A percentile compares a stretch with the other conserved stretches of the same genome.
These are phyloP conservation scores for Anagrus nilaparvatae DNA, from an alignment of 1,140 invertebrate genomes.

Conservation along the genomic window DNA sequence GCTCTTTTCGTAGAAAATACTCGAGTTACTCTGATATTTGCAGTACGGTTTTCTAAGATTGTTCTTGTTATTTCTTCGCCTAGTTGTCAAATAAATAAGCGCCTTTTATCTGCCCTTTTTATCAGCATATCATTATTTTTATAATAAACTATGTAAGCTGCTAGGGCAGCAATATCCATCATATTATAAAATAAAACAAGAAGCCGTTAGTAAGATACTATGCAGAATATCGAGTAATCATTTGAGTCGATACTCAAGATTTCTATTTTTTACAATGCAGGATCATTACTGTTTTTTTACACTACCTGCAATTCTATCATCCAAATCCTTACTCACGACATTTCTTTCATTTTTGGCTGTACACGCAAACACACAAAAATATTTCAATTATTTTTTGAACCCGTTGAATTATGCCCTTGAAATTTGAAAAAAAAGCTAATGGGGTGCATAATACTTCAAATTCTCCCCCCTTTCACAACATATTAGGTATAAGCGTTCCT, in stretches of 20 bases:
- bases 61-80: constrained; percentile 13
- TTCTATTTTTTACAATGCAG: no score
- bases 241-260: constrained; percentile 36
- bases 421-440: no score
- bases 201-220: constrained; percentile 42
- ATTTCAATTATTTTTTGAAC: no score
- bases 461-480: no score
- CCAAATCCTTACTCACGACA: constrained; percentile 20
- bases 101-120: constrained; percentile 10
- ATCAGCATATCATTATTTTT: constrained; percentile 12
- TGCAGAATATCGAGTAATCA: constrained; percentile 41
- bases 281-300: constrained; percentile 28
- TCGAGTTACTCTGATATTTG: constrained; percentile 6
- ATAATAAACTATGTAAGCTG: constrained; percentile 15
- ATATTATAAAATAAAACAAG: no score
- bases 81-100: constrained; percentile 9
- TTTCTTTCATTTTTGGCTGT: no score
- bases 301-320: no score
- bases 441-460: no score
- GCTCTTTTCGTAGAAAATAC: constrained; percentile 7
- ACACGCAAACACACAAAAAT: no score
- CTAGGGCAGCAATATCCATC: constrained; percentile 40
- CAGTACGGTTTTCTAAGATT: constrained; percentile 6
- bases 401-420: no score
- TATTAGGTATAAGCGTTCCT: no score